Percentiles rank a stretch among this genome's conserved stretches.
Evolutionary conservation across 2,113 vertebrate genomes (phyloP).

Genomic region (Excalfactoria chinensis): DNA sequence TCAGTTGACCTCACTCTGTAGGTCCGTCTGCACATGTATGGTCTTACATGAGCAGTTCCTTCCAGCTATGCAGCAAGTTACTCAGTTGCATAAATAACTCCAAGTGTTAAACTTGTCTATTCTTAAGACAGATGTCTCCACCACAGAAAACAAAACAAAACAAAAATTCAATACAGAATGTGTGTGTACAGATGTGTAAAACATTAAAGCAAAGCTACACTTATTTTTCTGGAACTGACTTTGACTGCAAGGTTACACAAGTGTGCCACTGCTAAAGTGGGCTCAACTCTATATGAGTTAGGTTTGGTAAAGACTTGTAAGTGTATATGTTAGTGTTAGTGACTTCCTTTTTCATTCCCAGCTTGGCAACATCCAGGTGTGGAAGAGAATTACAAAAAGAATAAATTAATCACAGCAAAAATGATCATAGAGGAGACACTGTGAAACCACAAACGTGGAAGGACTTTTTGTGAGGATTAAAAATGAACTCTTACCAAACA

Average conservation of each 20-base stretch:
- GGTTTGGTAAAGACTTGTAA: not conserved
- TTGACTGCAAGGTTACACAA: not conserved
- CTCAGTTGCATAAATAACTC: not conserved
- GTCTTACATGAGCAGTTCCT: not conserved
- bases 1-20: conserved; percentile 19
- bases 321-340: not conserved
- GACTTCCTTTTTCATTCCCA: not conserved
- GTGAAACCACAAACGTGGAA: not conserved
- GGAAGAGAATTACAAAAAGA: not conserved
- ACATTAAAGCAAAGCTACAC: not conserved
- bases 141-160: not conserved
- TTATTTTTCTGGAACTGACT: not conserved
- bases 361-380: not conserved
- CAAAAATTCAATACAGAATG: not conserved
- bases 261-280: not conserved
- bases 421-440: rapidly evolving
- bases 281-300: not conserved
- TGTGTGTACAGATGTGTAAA: not conserved
- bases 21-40: not conserved
- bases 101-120: not conserved
- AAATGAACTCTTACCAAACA: conserved; percentile 82
- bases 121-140: not conserved
- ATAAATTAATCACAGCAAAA: not conserved
- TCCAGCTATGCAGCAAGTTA: not conserved
- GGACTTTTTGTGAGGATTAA: not conserved